Evolutionary conservation across 1,140 invertebrate genomes (phyloP).

Genomic region (silkworm (Bombyx mori)): ASM3026992v2 NC_085130.1:1463001-1463500

Average conservation of each 20-base stretch:
- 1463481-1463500: too few relatives aligned
- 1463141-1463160: too few relatives aligned
- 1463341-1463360: slow-evolving; percentile 46
- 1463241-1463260: not conserved
- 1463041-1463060: too few relatives aligned
- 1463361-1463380: slow-evolving; percentile 57
- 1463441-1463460: too few relatives aligned
- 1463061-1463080: too few relatives aligned
- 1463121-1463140: too few relatives aligned
- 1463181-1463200: not conserved
- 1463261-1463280: not conserved
- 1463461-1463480: too few relatives aligned
- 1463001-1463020: too few relatives aligned
- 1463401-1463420: slow-evolving; percentile 28
- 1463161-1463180: not conserved
- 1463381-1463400: slow-evolving; percentile 54
- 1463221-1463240: not conserved
- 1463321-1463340: slow-evolving; percentile 37
- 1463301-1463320: slow-evolving; percentile 57
- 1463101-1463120: too few relatives aligned
- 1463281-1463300: not conserved
- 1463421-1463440: too few relatives aligned
- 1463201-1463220: not conserved
- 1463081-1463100: too few relatives aligned
- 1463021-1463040: too few relatives aligned